Evolutionary conservation across 2,888 invertebrate genomes (phyloP).

Genomic region (Rotaria socialis): DNA sequence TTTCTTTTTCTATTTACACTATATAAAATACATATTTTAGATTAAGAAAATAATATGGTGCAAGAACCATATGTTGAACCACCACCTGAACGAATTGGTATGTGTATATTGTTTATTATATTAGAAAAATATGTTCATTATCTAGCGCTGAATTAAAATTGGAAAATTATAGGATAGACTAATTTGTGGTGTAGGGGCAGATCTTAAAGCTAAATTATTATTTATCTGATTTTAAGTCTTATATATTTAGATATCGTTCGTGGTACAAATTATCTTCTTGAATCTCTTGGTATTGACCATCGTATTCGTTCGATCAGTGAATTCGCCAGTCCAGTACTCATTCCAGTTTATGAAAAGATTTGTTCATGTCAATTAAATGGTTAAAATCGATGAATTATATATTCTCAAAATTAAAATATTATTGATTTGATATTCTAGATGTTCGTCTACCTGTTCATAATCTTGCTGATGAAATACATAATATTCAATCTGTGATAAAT

Average conservation of each 20-base stretch:
- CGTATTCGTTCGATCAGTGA: slow-evolving; percentile 19
- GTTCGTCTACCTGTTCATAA: slow-evolving; percentile 27
- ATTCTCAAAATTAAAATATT: background rate
- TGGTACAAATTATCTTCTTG: slow-evolving; percentile 33
- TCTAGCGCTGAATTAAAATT: too few relatives aligned
- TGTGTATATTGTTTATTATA: background rate
- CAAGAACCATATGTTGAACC: background rate
- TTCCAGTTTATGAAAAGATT: slow-evolving; percentile 41
- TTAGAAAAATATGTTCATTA: too few relatives aligned
- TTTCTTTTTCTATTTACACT: background rate
- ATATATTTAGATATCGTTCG: slow-evolving; percentile 24
- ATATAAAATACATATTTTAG: background rate
- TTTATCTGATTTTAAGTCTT: too few relatives aligned
- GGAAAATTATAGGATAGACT: too few relatives aligned
- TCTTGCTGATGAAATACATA: slow-evolving; percentile 56
- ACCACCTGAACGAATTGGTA: background rate
- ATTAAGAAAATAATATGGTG: background rate
- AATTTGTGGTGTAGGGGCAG: too few relatives aligned
- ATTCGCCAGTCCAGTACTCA: background rate
- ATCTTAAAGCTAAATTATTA: too few relatives aligned
- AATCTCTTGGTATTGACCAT: slow-evolving; percentile 12
- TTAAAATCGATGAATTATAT: background rate
- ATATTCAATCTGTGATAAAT: slow-evolving; percentile 56
- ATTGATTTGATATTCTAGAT: background rate
- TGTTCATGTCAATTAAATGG: slow-evolving; percentile 38